Evolutionary conservation across 37 sponge, comb jelly and placozoan species (phyloP), one percentile per base, ranked within the genome.

Genomic region (Chondrilla cf. caribensis): DNA sequence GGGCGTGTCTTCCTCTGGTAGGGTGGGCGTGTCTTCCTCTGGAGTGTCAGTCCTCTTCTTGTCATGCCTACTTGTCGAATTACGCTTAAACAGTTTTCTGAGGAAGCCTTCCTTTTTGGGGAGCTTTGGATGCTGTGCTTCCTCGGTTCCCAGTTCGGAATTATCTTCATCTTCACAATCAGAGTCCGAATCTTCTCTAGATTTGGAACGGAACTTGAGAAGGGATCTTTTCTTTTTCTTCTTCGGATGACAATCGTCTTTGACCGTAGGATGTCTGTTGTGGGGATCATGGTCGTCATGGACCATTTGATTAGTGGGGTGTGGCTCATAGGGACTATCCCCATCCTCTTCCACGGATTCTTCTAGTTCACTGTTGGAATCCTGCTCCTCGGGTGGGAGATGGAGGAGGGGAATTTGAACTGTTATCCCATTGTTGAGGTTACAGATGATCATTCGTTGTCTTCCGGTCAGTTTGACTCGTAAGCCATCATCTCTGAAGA

Each of bases 121-220:
- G 6, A n/a, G 19, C 64, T 60, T 60, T 5, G 19, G 7, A 19
- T 26, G 24, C 5, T 6, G 5, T 28, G 4, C 64, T 15, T 60
- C 19, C 15, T 22, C 64, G 4, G 5, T 28, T 9, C 28, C 22
- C 19, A 21, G 28, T 28, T 5, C 64, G 7, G 64, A 60, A n/a
- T 15, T 19, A 5, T 26, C 64, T 15, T 26, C 64, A 11, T 70
- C 71, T 28, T 24, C 71, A 21, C 68, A 80, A 72, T 80, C 79
- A 58, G 43, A 33, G 47, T 60, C 77, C 54, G n/a, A 81, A 75
- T 73, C 64, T 18, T 70, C 28, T 5, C 38, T 70, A 14, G 51
- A 47, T 11, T 26, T 6, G 4, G 29, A 60, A 5, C 64, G 28
- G 22, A 60, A 60, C 24, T 22, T 22, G 19, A 60, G 29, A 7